Conservation (phyloP, 2,888 invertebrate species). For the Caenorhabditis zanzibari region DNA sequence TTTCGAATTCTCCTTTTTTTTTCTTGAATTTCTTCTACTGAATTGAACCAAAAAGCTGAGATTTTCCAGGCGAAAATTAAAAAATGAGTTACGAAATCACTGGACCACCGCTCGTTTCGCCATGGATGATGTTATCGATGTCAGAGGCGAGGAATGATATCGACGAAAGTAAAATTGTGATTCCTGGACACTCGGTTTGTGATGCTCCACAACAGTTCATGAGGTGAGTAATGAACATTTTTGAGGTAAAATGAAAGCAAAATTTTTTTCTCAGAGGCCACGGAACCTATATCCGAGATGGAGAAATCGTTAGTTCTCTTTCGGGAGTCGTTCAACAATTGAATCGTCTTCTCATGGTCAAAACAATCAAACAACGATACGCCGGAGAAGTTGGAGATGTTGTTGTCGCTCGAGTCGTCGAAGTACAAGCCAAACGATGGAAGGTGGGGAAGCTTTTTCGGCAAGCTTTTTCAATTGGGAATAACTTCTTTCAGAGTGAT, state of each 20-base stretch:
- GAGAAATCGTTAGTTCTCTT: slow-evolving; percentile 91
- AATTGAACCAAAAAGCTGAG: background rate
- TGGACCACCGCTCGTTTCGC: slow-evolving; percentile 63
- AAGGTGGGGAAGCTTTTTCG: slow-evolving; percentile 78
- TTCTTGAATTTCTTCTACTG: background rate
- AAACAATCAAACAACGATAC: slow-evolving; percentile 91
- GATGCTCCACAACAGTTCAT: slow-evolving; percentile 70
- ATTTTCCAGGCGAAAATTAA: slow-evolving; percentile 12
- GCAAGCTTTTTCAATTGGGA: too few relatives aligned
- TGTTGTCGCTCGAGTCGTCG: slow-evolving; percentile 94
- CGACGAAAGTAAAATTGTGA: slow-evolving; percentile 67
- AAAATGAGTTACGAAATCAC: slow-evolving; percentile 54
- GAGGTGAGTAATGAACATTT: slow-evolving; percentile 55
- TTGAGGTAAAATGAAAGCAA: background rate
- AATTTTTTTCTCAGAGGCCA: slow-evolving; percentile 95
- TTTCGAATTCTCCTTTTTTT: background rate
- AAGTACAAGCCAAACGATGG: slow-evolving; percentile 89
- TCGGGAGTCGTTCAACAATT: slow-evolving; percentile 96
- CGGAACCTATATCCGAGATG: slow-evolving; percentile 91
- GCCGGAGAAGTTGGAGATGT: slow-evolving; percentile 94
- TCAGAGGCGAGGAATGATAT: slow-evolving; percentile 52
- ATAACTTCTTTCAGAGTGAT: too few relatives aligned
- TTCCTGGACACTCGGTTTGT: slow-evolving; percentile 70
- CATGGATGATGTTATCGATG: slow-evolving; percentile 67
- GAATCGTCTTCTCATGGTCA: slow-evolving; percentile 94